These are phyloP conservation scores for Melanotaenia trifasciata DNA, from an alignment of 2,797 vertebrate species.

Conservation along the genomic window DNA sequence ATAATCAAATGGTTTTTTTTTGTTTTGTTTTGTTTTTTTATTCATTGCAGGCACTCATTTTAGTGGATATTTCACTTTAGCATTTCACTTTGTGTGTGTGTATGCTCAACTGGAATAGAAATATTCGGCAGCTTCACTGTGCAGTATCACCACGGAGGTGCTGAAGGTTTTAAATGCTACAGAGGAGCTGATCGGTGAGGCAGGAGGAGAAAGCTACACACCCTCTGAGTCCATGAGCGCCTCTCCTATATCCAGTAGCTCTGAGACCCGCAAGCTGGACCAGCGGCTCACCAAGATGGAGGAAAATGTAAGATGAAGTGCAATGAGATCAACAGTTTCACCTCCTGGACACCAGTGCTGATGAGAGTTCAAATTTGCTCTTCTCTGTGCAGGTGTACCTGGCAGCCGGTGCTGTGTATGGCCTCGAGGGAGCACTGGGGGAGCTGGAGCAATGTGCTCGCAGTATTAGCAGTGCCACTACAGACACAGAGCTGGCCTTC, in stretches of 20 bases:
- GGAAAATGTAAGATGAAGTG: conserved; percentile 89
- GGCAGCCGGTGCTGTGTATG: conserved; percentile 93
- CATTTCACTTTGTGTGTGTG: conserved; percentile 21
- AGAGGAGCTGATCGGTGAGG: conserved; percentile 94
- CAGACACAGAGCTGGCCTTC: conserved; percentile 90
- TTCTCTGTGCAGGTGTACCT: conserved; percentile 89
- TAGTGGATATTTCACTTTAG: not conserved
- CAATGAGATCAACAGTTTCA: not conserved
- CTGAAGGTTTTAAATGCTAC: conserved; percentile 97
- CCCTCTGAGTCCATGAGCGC: conserved; percentile 75
- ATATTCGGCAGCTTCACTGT: conserved; percentile 96
- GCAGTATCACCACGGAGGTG: conserved; percentile 98
- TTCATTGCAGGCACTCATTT: not conserved
- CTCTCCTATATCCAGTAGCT: conserved; percentile 83
- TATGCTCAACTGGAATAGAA: conserved; percentile 86
- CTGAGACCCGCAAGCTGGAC: conserved; percentile 87
- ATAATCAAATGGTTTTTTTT: not conserved
- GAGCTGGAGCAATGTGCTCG: conserved; percentile 92
- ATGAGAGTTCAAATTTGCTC: not conserved
- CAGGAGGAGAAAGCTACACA: conserved; percentile 81
- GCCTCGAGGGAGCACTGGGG: conserved; percentile 91
- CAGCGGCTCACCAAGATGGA: conserved; percentile 94
- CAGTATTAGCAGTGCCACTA: conserved; percentile 88
- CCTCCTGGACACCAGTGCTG: not conserved
- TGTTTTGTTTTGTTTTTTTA: too few relatives aligned